phyloP scores from a whole-genome alignment of 2,888 invertebrate species.

The Meta bourneti region DNA sequence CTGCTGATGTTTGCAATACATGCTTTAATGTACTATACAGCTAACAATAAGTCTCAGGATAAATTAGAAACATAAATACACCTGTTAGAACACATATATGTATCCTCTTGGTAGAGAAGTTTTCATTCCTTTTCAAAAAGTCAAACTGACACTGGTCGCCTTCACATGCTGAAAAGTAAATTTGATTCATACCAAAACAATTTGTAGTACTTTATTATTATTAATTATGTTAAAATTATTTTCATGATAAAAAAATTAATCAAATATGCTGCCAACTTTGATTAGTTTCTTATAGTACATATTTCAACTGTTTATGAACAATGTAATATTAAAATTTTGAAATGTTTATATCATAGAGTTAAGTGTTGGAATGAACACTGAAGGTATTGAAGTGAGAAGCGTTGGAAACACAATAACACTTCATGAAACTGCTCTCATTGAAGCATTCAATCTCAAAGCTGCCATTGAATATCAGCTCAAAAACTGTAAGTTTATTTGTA shows the following conservation, averaged over 20 bases:
- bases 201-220: too few relatives aligned
- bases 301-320: not conserved
- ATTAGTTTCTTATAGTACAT: not conserved
- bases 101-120: too few relatives aligned
- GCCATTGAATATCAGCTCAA: conserved; percentile 97
- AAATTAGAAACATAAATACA: too few relatives aligned
- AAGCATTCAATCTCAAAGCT: conserved; percentile 98
- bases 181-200: too few relatives aligned
- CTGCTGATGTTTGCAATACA: too few relatives aligned
- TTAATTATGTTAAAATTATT: too few relatives aligned
- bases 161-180: too few relatives aligned
- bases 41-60: too few relatives aligned
- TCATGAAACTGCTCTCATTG: conserved; percentile 97
- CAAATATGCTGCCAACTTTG: not conserved
- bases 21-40: too few relatives aligned
- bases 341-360: conserved; percentile 84
- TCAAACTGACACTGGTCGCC: too few relatives aligned
- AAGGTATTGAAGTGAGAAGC: conserved; percentile 89
- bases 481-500: conserved; percentile 86
- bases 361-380: conserved; percentile 97
- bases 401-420: conserved; percentile 96
- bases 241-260: not conserved
- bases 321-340: not conserved
- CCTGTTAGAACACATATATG: too few relatives aligned
- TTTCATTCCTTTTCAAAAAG: too few relatives aligned